Base-by-base conservation (phyloP, 2,113 vertebrate species). In the Crypturellus undulatus region DNA sequence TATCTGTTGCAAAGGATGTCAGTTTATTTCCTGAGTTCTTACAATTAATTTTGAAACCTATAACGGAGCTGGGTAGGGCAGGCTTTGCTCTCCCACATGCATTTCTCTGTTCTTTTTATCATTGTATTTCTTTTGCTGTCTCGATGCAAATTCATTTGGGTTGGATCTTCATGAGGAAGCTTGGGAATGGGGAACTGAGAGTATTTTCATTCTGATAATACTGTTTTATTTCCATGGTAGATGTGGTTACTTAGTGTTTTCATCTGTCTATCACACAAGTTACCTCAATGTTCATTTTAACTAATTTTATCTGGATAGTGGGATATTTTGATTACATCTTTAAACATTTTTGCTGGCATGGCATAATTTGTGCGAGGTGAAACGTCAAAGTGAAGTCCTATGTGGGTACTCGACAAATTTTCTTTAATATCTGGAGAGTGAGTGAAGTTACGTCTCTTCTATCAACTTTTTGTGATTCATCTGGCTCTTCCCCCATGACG, bases 401-500 rank as follows among this genome's bases (percentile, higher is more conserved):
- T 67, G 36, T 70, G 81, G 51, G 65, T 75, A 22, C 5, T 15
- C 56, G 32, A 84, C 62, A 4, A 42, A 49, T 75, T 84, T 75
- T 36, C n/a, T 26, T 63, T 68, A 72, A 45, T 49, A 70, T 60
- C 69, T 36, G 45, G 56, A 67, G 60, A 78, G 65, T 18, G 17
- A 51, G 16, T 54, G 32, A 65, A 87, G 51, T 64, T 81, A 4
- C 38, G 59, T 45, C 64, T 49, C 47, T 49, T 49, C 47, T 49
- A 49, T 49, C 47, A 49, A 10, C 47, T 49, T 49, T 13, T 77
- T 21, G 32, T 78, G 28, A 9, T 28, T 6, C 2, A 4, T 49
- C 73, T n/a, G 25, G 65, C 25, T 2, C 32, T 10, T 13, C 14
- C 26, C 13, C 69, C 36, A 28, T 0, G 2, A 56, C 0, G 2